Evolutionary conservation across 2,888 invertebrate genomes (phyloP), one percentile per base, ranked within the genome.

Genomic region (Hybos culiciformis): DNA sequence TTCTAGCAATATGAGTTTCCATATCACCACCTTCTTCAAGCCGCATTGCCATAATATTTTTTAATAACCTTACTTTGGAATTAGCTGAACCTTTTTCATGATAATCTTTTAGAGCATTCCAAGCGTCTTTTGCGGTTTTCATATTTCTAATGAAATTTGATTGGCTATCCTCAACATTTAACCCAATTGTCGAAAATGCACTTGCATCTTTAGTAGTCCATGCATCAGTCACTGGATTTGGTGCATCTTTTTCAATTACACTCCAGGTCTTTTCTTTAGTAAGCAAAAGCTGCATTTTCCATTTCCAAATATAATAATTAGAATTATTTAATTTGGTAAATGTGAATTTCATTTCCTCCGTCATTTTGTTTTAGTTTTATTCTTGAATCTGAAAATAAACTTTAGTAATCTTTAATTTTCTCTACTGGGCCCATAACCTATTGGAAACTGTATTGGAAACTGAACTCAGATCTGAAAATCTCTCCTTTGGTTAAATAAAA

Each of bases 241-340:
- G 39, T 47, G 3, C 11, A 26, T 8, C n/a, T 17, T 41, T 32
- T 4, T 11, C 11, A 3, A 41, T 15, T n/a, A 15, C 24, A 12
- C 18, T 17, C 53, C 33, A 37, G 19, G 32, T 40, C 8, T 33
- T 41, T 42, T 48, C 38, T 36, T 42, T 39, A 23, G 12, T 21
- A 12, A 47, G 33, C n/a, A 43, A 11, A 14, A 45, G 14, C 32
- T 47, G 45, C 20, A 47, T 23, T 14, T 31, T 37, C 12, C 26
- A 47, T 17, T 45, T 45, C 47, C 45, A 47, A 17, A 36, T 43
- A 5, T n/a, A 20, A 34, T 45, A 45, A 31, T 45, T 45, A 3
- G 2, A 4, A 11, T 38, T 29, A 20, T 46, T 46, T 4, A 46
- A 18, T 19, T 46, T 46, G n/a, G 9, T 14, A 9, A 44, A 15